A percentile compares a stretch with the other conserved stretches of the same genome.
These are phyloP conservation scores for Ceratina japonica DNA, from an alignment of 1,140 invertebrate genomes.

Conservation along the genomic window DNA sequence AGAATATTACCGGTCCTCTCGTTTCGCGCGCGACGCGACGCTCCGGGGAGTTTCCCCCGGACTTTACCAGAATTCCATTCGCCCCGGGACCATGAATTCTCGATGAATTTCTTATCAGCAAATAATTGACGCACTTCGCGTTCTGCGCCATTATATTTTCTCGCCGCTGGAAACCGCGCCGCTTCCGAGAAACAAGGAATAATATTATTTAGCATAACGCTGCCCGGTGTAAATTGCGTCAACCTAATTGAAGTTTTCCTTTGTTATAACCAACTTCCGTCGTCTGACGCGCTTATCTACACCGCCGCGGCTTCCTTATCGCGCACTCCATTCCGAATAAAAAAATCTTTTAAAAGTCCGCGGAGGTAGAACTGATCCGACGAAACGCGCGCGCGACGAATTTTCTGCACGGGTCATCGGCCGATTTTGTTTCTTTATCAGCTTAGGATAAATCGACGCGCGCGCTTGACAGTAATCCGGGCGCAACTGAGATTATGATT, in stretches of 20 bases:
- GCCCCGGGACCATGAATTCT: slow-evolving; percentile 13
- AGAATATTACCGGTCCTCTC: slow-evolving; percentile 38
- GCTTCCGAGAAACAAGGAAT: background rate
- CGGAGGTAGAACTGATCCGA: too few relatives aligned
- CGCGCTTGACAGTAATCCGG: too few relatives aligned
- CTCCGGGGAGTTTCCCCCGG: background rate
- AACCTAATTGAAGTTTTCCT: too few relatives aligned
- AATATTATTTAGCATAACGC: too few relatives aligned
- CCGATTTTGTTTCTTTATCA: too few relatives aligned
- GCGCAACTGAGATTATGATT: too few relatives aligned
- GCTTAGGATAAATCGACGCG: too few relatives aligned
- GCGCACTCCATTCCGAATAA: background rate
- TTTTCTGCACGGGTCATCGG: too few relatives aligned
- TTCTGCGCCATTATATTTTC: background rate
- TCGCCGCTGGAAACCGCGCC: background rate
- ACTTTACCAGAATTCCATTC: background rate
- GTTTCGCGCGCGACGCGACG: too few relatives aligned
- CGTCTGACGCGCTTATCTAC: background rate
- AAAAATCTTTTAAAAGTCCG: background rate
- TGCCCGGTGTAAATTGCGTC: too few relatives aligned
- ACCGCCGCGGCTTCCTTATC: background rate
- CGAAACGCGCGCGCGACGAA: too few relatives aligned
- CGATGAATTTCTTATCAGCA: slow-evolving; percentile 31
- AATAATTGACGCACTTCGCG: slow-evolving; percentile 10
- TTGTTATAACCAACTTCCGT: too few relatives aligned